Evolutionary conservation across 2,888 invertebrate genomes (phyloP).

Genomic region (Drosophila heteroneura): DNA sequence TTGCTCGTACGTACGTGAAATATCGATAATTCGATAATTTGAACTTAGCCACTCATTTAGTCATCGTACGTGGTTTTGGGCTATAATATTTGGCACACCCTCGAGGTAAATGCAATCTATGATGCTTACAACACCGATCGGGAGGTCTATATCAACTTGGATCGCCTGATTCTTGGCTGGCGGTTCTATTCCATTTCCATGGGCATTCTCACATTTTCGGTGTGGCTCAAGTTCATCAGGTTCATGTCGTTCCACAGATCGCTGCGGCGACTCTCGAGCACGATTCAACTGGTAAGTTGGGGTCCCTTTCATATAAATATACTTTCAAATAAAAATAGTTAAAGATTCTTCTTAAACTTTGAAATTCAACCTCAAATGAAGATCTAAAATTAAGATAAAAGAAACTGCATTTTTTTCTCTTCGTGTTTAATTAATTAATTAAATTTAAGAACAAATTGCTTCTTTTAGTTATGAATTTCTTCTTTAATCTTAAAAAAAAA

Average conservation of each 20-base stretch:
- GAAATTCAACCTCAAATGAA: not conserved
- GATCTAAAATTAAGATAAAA: not conserved
- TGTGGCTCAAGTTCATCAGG: constrained; percentile 27
- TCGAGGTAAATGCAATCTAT: not conserved
- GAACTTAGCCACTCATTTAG: not conserved
- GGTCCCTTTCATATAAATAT: not conserved
- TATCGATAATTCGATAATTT: not conserved
- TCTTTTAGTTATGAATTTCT: not conserved
- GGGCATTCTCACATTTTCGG: not conserved
- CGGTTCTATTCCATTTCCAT: not conserved
- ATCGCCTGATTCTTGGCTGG: constrained; percentile 7
- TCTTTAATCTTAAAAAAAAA: not conserved
- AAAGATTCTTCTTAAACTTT: not conserved
- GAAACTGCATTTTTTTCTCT: not conserved
- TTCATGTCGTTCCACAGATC: constrained; percentile 35
- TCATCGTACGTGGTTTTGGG: not conserved
- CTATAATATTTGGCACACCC: constrained; percentile 29
- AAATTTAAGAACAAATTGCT: no score
- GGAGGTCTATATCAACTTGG: constrained; percentile 14
- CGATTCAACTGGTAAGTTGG: constrained; percentile 11
- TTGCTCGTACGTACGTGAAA: constrained; percentile 15
- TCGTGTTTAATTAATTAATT: not conserved
- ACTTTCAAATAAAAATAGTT: not conserved
- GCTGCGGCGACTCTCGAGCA: not conserved
- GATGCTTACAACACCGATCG: not conserved